Evolutionary conservation across 2,888 invertebrate genomes (phyloP).

Genomic region (Lycia hirtaria): DNA sequence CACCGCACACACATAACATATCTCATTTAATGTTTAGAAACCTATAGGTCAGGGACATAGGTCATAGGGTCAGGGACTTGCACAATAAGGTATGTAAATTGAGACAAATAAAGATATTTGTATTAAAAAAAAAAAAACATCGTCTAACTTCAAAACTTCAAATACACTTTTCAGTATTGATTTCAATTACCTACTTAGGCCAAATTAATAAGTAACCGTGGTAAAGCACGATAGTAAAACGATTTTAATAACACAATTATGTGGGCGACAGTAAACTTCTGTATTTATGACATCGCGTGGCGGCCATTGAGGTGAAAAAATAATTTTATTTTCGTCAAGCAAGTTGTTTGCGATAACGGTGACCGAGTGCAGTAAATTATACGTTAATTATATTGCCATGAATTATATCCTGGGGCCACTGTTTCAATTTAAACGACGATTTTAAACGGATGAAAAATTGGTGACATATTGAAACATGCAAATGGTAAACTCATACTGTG

Average conservation of each 20-base stretch:
- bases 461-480: no score
- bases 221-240: conserved; percentile 54
- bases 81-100: no score
- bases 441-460: conserved; percentile 45
- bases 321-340: conserved; percentile 70
- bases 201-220: conserved; percentile 37
- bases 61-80: no score
- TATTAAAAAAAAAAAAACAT: no score
- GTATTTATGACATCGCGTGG: conserved; percentile 74
- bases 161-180: neutral
- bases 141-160: neutral
- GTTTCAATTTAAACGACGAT: conserved; percentile 67
- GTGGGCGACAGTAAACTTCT: conserved; percentile 66
- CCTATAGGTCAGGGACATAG: no score
- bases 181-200: conserved; percentile 30
- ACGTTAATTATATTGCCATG: conserved; percentile 71
- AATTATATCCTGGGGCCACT: conserved; percentile 68
- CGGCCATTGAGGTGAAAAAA: conserved; percentile 61
- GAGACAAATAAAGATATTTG: no score
- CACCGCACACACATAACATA: no score
- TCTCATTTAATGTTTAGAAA: no score
- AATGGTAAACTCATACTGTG: no score
- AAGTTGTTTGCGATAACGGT: conserved; percentile 74
- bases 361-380: conserved; percentile 66
- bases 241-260: conserved; percentile 50